phyloP scores from a whole-genome alignment of 1,140 invertebrate genomes.

The Orius insidiosus region DNA sequence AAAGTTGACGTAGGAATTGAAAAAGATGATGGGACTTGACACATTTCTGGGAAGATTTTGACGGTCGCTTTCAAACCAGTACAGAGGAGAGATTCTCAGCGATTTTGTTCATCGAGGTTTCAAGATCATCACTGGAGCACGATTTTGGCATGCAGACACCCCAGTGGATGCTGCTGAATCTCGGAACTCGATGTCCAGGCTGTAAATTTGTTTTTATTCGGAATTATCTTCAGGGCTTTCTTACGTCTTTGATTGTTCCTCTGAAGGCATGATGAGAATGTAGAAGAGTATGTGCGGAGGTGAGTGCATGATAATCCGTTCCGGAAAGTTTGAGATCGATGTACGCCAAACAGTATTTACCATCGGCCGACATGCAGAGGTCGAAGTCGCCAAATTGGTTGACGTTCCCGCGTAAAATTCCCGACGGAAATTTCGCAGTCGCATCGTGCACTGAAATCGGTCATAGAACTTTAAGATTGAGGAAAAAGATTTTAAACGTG shows the following conservation, averaged over 20 bases:
- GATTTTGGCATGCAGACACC: conserved; percentile 39
- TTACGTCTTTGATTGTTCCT: conserved; percentile 43
- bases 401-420: conserved; percentile 41
- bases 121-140: conserved; percentile 35
- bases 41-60: conserved; percentile 39
- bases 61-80: conserved; percentile 34
- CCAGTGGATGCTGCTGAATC: conserved; percentile 42
- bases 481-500: conserved; percentile 3
- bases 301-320: conserved; percentile 30
- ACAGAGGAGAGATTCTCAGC: conserved; percentile 26
- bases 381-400: conserved; percentile 46
- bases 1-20: conserved; percentile 12
- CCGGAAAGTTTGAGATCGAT: conserved; percentile 32
- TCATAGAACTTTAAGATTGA: conserved; percentile 3
- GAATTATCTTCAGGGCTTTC: conserved; percentile 16
- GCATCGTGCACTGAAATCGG: conserved; percentile 40
- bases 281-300: conserved; percentile 33
- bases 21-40: conserved; percentile 25
- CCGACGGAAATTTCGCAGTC: conserved; percentile 39
- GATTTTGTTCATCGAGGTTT: conserved; percentile 31
- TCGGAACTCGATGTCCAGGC: conserved; percentile 44
- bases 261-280: conserved; percentile 43
- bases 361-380: conserved; percentile 36
- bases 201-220: conserved; percentile 22
- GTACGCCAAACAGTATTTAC: conserved; percentile 42